A percentile compares a stretch with the other conserved stretches of the same genome.
Conservation (phyloP, 2,888 invertebrate species). For the Trichopoda pennipes region DNA sequence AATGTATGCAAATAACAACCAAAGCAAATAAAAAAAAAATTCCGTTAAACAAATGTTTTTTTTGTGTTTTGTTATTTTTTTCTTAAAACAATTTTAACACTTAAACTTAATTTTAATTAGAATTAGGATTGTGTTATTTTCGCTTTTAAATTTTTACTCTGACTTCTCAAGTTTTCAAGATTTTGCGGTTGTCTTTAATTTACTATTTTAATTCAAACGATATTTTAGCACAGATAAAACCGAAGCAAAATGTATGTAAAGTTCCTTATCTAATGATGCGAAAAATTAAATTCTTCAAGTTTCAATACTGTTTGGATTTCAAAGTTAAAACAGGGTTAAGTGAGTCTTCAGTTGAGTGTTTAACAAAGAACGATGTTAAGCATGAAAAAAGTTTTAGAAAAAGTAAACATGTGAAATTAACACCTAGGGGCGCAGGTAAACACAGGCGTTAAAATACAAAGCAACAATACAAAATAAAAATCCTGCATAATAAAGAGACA, state of each 20-base stretch:
- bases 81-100: no score
- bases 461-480: not conserved
- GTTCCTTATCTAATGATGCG: slow-evolving; percentile 42
- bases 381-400: not conserved
- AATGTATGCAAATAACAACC: no score
- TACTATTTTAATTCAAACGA: not conserved
- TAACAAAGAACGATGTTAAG: slow-evolving; percentile 37
- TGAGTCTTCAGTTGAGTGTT: slow-evolving; percentile 47
- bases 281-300: slow-evolving; percentile 58
- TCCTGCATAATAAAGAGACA: not conserved
- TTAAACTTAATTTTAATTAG: no score
- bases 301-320: slow-evolving; percentile 22
- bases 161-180: not conserved
- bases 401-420: not conserved
- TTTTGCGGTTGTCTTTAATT: not conserved
- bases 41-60: no score
- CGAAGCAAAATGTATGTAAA: slow-evolving; percentile 4
- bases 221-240: not conserved
- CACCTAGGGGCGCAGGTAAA: slow-evolving; percentile 1
- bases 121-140: no score
- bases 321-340: slow-evolving; percentile 46
- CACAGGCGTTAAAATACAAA: slow-evolving; percentile 38
- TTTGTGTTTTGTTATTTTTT: no score
- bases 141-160: no score
- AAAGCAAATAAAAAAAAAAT: no score